phyloP scores from a whole-genome alignment of 2,797 vertebrate genomes.

The Columba guinea region DNA sequence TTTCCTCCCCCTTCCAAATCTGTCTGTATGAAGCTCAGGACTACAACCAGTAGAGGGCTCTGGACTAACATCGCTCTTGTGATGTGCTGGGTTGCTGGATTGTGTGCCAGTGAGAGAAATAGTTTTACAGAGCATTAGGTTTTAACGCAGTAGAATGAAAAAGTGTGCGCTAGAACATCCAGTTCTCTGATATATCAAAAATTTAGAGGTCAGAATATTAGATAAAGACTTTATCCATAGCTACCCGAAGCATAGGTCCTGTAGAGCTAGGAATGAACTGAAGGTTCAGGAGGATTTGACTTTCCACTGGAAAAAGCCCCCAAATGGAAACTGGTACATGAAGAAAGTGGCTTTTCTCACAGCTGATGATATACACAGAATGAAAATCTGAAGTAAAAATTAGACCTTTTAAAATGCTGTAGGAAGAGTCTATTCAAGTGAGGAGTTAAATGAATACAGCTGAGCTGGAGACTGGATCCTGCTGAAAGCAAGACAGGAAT shows the following conservation, averaged over 20 bases:
- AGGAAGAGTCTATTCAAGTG: neutral
- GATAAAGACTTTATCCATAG: neutral
- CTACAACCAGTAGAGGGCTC: constrained; percentile 41
- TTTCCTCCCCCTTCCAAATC: neutral
- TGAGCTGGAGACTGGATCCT: neutral
- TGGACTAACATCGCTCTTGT: neutral
- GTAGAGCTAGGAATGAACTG: neutral
- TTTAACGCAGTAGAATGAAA: neutral
- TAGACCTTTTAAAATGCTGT: neutral
- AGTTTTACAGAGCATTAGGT: neutral
- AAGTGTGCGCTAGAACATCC: neutral
- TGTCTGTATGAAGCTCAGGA: neutral
- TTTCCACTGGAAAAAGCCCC: neutral
- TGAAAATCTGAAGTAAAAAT: neutral
- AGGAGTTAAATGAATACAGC: neutral
- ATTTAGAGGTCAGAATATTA: neutral
- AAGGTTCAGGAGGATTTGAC: neutral
- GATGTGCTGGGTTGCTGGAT: neutral
- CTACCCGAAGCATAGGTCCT: neutral
- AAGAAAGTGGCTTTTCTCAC: neutral
- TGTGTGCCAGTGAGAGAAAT: neutral
- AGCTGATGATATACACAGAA: neutral
- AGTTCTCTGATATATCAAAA: neutral
- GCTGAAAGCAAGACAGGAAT: neutral
- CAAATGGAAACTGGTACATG: neutral